Base-by-base conservation (phyloP, 64 coral and sea anemone species). In the Orbicella faveolata region DNA sequence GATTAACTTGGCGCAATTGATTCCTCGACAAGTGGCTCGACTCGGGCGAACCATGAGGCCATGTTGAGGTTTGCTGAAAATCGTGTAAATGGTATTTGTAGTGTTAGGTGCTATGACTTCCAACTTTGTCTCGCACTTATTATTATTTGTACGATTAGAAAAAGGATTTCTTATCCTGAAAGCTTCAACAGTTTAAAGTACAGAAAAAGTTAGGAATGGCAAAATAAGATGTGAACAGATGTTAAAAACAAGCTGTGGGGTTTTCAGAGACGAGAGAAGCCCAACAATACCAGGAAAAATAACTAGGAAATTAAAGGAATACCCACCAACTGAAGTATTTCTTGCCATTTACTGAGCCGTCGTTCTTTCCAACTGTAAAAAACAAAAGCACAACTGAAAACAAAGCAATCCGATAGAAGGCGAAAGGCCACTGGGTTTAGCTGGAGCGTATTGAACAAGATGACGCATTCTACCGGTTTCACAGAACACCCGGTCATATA, bases 311-410 rank as follows among this genome's bases (percentile, higher is more conserved):
- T 13, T 68, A 76, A 1, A 23, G 1, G 17, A 70, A 36, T 53
- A 92, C 94, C n/a, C 64, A 98, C 95, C 92, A 94, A 53, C 53
- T 75, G 41, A 98, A 98, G 61, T 98, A 98, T 26, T 87, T 83
- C 74, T 92, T 94, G 52, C 92, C 92, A 36, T 84, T 92, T 16
- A 98, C 95, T 5, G 92, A 91, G 9, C 95, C 95, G 74, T 98
- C 95, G 53, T 98, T 98, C 82, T 98, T 98, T 80, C 95, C 95
- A 92, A 98, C 95, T 98, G 79, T 36, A 86, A 75, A 63, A 30
- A 63, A n/a, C 62, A 73, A 80, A 63, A 65, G 62, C 0, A 81
- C 23, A 6, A 23, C 21, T 36, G 78, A 20, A 30, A 59, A 25
- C 17, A 81, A 35, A 81, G 30, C 10, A 12, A 17, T 25, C 25